Base-by-base conservation (phyloP, 2,888 invertebrate species). In the Palloptera scutellata region DNA sequence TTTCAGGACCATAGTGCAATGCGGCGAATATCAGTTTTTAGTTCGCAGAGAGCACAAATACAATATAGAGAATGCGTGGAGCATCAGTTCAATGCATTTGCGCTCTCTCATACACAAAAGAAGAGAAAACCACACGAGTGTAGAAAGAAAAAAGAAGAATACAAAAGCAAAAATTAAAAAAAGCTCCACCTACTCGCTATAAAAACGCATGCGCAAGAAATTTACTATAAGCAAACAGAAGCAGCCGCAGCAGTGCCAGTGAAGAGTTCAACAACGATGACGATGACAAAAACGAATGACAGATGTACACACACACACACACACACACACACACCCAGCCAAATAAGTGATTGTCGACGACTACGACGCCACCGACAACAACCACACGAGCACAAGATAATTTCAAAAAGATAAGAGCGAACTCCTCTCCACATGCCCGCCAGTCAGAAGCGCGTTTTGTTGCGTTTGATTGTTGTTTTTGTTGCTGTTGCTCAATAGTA, bases 321-420 rank as follows among this genome's bases (percentile, higher is more conserved):
- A 81, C 77, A 76, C 77, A 30, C 6, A 30, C 76, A 62, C 78
- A 58, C 52, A 43, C 40, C 51, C 20, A 30, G 30, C 2, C 30
- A 30, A 30, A 70, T 59, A 61, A 74, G 75, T 74, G 65, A 57
- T 60, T 71, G 67, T 67, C 72, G 73, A 73, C 66, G 40, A 19
- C 67, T 48, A 62, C 63, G 58, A 66, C 71, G 73, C 72, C 66
- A 20, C 19, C 67, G 54, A 62, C 63, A 55, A 54, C 61, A 54
- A 62, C 54, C 60, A 67, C 48, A 58, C 57, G 64, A 57, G 64
- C 55, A 54, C 67, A 53, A 84, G 84, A 83, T 83, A 83, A 83
- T 84, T 30, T 79, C 75, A 74, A 78, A 79, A 78, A 84, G 83
- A 83, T 83, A 83, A 83, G 81, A 78, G 81, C 30, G 30, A 30